A percentile compares a stretch with the other conserved stretches of the same genome.
phyloP scores from a whole-genome alignment of 2,113 vertebrate species.

The Colius striatus region DNA sequence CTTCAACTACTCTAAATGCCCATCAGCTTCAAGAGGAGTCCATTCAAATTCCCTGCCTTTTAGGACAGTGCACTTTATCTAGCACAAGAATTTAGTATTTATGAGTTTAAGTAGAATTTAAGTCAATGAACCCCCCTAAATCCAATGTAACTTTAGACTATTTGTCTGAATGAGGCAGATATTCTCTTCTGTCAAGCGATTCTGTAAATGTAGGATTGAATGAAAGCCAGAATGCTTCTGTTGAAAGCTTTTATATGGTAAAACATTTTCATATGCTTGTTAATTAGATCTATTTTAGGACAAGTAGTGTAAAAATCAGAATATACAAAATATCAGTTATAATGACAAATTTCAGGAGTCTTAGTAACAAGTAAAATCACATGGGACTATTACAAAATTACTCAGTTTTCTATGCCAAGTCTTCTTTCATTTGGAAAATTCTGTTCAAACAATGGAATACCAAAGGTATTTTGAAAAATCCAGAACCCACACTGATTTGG shows the following conservation, averaged over 20 bases:
- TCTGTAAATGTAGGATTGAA: neutral
- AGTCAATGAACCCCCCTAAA: neutral
- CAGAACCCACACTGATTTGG: neutral
- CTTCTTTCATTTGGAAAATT: neutral
- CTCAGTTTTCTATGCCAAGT: neutral
- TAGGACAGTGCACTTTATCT: neutral
- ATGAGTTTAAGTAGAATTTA: neutral
- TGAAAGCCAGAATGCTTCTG: neutral
- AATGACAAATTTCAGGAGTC: neutral
- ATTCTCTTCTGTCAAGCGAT: neutral
- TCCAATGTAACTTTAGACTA: neutral
- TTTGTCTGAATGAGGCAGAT: neutral
- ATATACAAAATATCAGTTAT: neutral
- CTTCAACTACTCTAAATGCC: neutral
- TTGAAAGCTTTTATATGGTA: neutral
- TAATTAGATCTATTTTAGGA: neutral
- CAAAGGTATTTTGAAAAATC: neutral
- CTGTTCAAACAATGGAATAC: neutral
- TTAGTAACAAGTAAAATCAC: neutral
- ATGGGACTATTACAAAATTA: neutral
- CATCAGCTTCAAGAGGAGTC: neutral
- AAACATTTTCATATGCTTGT: neutral
- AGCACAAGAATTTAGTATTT: neutral
- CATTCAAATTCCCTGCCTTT: neutral
- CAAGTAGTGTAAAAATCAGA: neutral